Evolutionary conservation across 1,140 invertebrate genomes (phyloP).

Genomic region (Caenorhabditis inopinata): DNA sequence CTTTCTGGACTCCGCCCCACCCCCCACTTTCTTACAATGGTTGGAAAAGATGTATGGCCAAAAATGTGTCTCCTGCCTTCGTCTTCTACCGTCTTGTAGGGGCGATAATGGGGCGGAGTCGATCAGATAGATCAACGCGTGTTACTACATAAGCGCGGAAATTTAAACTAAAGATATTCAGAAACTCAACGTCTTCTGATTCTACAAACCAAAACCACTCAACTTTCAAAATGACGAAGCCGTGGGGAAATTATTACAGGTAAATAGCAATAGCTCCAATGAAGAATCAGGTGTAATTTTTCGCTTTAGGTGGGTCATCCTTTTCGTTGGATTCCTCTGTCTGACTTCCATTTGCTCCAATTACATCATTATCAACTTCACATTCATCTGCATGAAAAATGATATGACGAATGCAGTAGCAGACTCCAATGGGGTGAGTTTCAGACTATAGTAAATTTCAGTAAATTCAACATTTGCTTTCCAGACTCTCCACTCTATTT

Average conservation of each 20-base stretch:
- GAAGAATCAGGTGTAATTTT: too few relatives aligned
- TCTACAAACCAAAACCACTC: neutral
- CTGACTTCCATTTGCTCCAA: conserved; percentile 47
- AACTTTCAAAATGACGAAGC: neutral
- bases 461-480: neutral
- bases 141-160: neutral
- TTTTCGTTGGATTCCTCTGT: conserved; percentile 37
- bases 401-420: conserved; percentile 1
- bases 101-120: conserved; percentile 26
- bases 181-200: neutral
- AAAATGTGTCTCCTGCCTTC: neutral
- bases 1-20: neutral
- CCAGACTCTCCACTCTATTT: neutral
- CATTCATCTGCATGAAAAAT: conserved; percentile 50
- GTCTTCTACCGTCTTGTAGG: neutral
- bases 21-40: neutral
- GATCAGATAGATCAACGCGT: neutral
- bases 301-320: neutral
- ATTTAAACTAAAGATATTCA: neutral
- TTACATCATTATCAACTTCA: conserved; percentile 47
- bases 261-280: too few relatives aligned
- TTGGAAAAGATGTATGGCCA: too few relatives aligned
- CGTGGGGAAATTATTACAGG: conserved; percentile 11
- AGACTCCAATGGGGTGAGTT: conserved; percentile 36
- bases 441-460: neutral